phyloP scores from a whole-genome alignment of 2,797 vertebrate genomes.

The Podarcis siculus region DNA sequence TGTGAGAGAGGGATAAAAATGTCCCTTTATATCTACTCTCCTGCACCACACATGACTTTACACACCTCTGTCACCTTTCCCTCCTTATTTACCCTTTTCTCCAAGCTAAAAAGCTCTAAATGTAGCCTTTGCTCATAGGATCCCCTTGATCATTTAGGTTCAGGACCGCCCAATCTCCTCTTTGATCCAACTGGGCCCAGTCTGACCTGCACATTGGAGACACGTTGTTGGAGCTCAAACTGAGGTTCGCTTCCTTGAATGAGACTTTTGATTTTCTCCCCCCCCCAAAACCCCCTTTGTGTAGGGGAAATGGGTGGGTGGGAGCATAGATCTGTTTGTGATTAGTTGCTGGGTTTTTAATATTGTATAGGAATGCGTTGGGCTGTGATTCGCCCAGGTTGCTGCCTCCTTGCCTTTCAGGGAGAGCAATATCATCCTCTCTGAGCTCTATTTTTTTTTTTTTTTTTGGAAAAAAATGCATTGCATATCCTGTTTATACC shows the following conservation, averaged over 20 bases:
- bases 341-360: conserved; percentile 42
- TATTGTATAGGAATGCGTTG: conserved; percentile 36
- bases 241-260: background rate
- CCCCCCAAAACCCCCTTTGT: background rate
- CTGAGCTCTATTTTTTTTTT: background rate
- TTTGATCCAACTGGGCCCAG: background rate
- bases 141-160: background rate
- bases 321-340: conserved; percentile 19
- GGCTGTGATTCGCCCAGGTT: conserved; percentile 16
- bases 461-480: conserved; percentile 2
- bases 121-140: background rate
- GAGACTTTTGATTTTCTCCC: background rate
- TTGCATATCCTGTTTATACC: conserved; percentile 51
- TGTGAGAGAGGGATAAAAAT: background rate
- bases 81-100: background rate
- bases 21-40: background rate
- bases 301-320: conserved; percentile 4
- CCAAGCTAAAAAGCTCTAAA: background rate
- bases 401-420: conserved; percentile 9
- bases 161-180: background rate
- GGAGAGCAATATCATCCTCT: background rate
- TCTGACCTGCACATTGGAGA: background rate
- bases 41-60: background rate
- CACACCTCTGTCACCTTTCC: no score
- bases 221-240: background rate